Base-by-base conservation (phyloP, 2,888 invertebrate species). In the Linyphia triangularis region DNA sequence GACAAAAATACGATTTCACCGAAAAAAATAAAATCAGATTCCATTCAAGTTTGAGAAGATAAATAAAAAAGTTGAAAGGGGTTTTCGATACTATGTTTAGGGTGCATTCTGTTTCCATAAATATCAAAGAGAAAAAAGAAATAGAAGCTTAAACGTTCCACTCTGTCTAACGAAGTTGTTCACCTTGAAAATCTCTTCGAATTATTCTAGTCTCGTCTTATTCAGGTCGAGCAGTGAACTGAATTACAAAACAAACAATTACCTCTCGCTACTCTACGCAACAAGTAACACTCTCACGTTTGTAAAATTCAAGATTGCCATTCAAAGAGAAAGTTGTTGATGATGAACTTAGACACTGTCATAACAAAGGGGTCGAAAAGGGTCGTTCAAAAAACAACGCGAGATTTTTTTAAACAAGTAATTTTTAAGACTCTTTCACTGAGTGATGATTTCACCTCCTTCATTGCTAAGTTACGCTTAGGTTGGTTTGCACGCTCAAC, bases 161-260 rank as follows among this genome's bases (percentile, higher is more conserved):
- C 43, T 28, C 67, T 28, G 24, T 79, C 30, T 43, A 79, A 67
- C 63, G 33, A 61, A 79, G 67, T 67, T 67, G 67, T 79, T 79
- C 79, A 79, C 79, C 79, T 51, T 79, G 51, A 79, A 79, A 51
- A 79, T 51, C 65, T 13, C 26, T 30, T 2, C 24, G 77, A 77
- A 77, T 77, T 63, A 79, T 67, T 65, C 51, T 65, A 7, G 63
- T 79, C 67, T 79, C 67, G 67, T 79, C 30, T 28, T 51, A 30
- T 43, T 67, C 43, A 79, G 22, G 37, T 16, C 40, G 79, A 67
- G 63, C 67, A 67, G 79, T 79, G 79, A 79, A 79, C 79, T 79
- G 79, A 79, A 67, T 79, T 79, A 79, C 79, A 40, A 79, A 65
- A 67, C 67, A 67, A 59, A 73, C 57, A 59, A 57, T 73, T 73